Evolutionary conservation across 2,797 vertebrate species (phyloP), one percentile per base, ranked within the genome.

Genomic region (Ptychobarbus kaznakovi): DNA sequence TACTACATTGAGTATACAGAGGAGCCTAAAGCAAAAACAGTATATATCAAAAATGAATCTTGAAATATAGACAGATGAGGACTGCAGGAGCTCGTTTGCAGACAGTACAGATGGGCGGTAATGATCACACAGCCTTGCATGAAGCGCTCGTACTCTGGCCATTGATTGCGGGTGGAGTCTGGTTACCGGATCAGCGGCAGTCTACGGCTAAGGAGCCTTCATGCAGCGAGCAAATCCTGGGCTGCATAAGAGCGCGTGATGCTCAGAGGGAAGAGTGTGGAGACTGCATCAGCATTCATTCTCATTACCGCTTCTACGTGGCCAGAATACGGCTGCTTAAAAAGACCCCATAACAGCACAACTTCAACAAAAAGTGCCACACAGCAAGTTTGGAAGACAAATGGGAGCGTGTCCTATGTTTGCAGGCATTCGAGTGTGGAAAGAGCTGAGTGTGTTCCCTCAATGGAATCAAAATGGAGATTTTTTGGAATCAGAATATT

Each of bases 401-500:
- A 89, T 76, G 38, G 53, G 72, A 87, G 76, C 42, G 18, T 56
- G 61, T 78, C 56, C 56, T 61, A 68, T 86, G 89, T 87, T 87
- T 91, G 81, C 86, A 88, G 42, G 89, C 92, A 92, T 92, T 93
- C 93, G 90, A 93, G 94, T 94, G 76, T 95, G 93, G 93, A 94
- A 94, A 95, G 93, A 93, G 92, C 93, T 93, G 93, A 95, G 93
- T 91, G 93, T 89, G 92, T 95, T 93, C 89, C 86, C 88, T 88
- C 93, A 94, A 92, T 92, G 90, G 92, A 94, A 93, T 90, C 91
- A 92, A 91, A 93, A 92, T 88, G 90, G 91, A 92, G 92, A 91
- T 89, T 91, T 93, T 66, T 80, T 28, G 82, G 86, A 92, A 91
- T 91, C 87, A 82, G 93, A 93, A 92, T 93, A 91, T 92, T 92